These are phyloP conservation scores for Stenodera caucasica DNA, from an alignment of 2,888 invertebrate genomes.

Conservation along the genomic window DNA sequence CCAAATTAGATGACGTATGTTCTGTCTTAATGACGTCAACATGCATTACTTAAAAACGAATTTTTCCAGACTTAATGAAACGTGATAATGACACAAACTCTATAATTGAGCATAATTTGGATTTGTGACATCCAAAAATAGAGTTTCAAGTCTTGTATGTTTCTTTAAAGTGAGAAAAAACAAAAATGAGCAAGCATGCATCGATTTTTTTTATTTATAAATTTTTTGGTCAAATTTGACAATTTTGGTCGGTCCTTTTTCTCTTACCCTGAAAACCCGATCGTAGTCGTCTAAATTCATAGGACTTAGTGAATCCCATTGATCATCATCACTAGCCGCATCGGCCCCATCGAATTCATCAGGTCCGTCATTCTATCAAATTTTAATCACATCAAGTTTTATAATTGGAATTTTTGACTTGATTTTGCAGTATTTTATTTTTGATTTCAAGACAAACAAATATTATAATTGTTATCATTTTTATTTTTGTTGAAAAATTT, in stretches of 20 bases:
- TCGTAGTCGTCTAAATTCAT: constrained; percentile 60
- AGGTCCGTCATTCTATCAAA: constrained; percentile 74
- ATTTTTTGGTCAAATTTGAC: no score
- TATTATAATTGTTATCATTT: no score
- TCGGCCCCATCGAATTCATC: constrained; percentile 63
- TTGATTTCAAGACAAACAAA: no score
- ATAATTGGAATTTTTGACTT: no score
- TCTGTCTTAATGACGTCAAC: background rate
- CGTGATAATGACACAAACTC: no score
- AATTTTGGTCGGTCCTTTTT: background rate
- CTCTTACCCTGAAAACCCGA: constrained; percentile 63
- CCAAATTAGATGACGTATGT: no score
- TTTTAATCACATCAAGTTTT: constrained; percentile 30
- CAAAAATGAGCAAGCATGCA: background rate
- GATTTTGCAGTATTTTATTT: no score
- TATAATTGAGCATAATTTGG: no score
- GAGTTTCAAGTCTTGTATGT: no score
- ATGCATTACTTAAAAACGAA: constrained; percentile 1
- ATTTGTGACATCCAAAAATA: no score
- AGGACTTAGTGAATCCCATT: constrained; percentile 64
- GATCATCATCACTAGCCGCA: constrained; percentile 62
- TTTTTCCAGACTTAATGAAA: no score
- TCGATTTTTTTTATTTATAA: background rate
- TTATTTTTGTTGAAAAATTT: constrained; percentile 12
- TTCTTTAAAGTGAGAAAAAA: no score